A percentile compares a stretch with the other conserved stretches of the same genome.
Evolutionary conservation across 1,140 invertebrate genomes (phyloP).

Genomic region (Rhopalosiphum maidis): DNA sequence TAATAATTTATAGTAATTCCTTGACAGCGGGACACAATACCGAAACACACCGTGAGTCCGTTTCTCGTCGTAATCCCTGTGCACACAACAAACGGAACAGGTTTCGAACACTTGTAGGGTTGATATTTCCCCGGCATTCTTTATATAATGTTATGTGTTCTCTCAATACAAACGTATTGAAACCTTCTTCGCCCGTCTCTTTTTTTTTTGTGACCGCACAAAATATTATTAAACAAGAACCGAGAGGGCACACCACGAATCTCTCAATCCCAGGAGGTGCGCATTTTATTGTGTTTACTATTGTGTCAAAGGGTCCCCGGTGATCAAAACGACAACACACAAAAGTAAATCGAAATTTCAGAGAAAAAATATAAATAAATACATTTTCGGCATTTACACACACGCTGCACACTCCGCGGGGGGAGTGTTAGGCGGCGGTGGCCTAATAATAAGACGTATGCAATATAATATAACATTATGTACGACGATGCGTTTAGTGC

Average conservation of each 20-base stretch:
- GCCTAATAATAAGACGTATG: conserved; percentile 25
- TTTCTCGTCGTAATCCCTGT: conserved; percentile 55
- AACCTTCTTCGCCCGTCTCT: background rate
- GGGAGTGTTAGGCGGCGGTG: background rate
- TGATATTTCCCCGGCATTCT: conserved; percentile 54
- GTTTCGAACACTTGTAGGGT: conserved; percentile 55
- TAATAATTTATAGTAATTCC: conserved; percentile 56
- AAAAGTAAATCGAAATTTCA: conserved; percentile 50
- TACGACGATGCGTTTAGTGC: conserved; percentile 17
- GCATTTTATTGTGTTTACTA: conserved; percentile 53
- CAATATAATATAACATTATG: background rate
- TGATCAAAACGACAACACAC: conserved; percentile 48
- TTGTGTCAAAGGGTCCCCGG: conserved; percentile 44
- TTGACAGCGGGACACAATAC: conserved; percentile 48
- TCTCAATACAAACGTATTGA: background rate
- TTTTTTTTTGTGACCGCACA: conserved; percentile 55
- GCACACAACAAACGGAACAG: conserved; percentile 52
- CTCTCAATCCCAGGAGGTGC: conserved; percentile 52
- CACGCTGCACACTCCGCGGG: background rate
- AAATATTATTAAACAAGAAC: conserved; percentile 56
- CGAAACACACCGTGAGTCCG: conserved; percentile 30
- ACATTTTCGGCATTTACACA: conserved; percentile 1
- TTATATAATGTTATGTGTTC: conserved; percentile 26
- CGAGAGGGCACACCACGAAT: conserved; percentile 13
- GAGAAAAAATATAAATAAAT: conserved; percentile 50